Percentiles rank a stretch among this genome's conserved stretches.
Evolutionary conservation across 2,113 vertebrate genomes (phyloP).

Genomic region (Phainopepla nitens): DNA sequence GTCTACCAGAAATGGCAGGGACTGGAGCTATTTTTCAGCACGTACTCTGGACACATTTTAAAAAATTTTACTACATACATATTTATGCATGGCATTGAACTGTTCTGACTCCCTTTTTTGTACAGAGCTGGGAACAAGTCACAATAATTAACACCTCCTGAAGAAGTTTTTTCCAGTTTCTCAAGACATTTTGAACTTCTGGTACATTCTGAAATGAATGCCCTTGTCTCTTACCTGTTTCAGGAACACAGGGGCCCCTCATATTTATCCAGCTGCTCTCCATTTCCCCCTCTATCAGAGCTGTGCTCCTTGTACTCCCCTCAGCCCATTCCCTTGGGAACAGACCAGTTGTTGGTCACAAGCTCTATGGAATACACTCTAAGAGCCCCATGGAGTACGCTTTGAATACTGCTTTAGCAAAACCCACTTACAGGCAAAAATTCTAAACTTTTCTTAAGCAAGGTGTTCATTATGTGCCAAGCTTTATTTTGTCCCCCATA

Average conservation of each 20-base stretch:
- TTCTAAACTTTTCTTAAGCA: not conserved
- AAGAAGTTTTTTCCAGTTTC: not conserved
- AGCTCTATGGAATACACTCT: not conserved
- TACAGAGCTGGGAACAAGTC: not conserved
- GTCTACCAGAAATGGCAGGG: not conserved
- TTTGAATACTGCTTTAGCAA: not conserved
- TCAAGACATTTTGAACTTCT: not conserved
- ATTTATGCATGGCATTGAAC: not conserved
- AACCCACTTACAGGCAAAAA: not conserved
- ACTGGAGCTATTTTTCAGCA: not conserved
- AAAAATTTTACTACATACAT: not conserved
- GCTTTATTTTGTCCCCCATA: rapidly evolving
- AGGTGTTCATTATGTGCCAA: not conserved
- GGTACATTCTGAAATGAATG: not conserved
- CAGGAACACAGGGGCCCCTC: rapidly evolving
- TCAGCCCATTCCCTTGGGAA: not conserved
- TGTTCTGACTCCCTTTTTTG: not conserved
- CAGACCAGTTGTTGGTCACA: not conserved
- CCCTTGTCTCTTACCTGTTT: not conserved
- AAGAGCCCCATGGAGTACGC: not conserved
- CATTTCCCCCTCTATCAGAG: not conserved
- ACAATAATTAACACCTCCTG: not conserved
- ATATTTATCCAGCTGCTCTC: not conserved
- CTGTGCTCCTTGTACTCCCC: rapidly evolving
- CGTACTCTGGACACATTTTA: not conserved